Evolutionary conservation across 2,888 invertebrate species (phyloP), one percentile per base, ranked within the genome.

Genomic region (Lasioglossum marginatum): DNA sequence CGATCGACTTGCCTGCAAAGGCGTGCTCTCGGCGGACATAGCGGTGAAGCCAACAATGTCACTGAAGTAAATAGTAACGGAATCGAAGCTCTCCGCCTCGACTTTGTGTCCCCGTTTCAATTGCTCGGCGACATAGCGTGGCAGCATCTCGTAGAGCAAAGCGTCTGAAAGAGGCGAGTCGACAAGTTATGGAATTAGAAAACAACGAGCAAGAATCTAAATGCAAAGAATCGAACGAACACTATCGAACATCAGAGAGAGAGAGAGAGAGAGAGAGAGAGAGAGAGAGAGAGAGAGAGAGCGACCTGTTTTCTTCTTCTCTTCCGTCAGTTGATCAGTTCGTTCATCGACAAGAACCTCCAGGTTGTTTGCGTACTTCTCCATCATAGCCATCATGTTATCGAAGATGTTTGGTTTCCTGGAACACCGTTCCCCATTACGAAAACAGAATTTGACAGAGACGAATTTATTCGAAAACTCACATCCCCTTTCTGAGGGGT

Each of bases 311-410:
- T 99, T 99, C 96, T 98, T 98, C 95, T 99, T 99, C 96, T 99
- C 99, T 95, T 99, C 98, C 91, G 98, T 98, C 82, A 99, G 95
- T 94, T 98, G 98, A 95, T 98, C 98, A 0, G 99, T 99, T 83
- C 99, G 96, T 94, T 99, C 99, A 93, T 99, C 98, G 0, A 99
- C 99, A 4, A 99, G 96, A 0, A 97, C 98, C 95, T 99, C 99
- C 92, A 99, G 96, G 95, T 99, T 99, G 93, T 98, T 99, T 19
- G 99, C 98, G 94, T 99, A 99, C 94, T 99, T 98, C 95, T 99
- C 99, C 98, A 99, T 98, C 97, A 99, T 98, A 0, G 98, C 98
- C 96, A 99, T 98, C 98, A 99, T 99, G 94, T 99, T 99, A 95
- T 99, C 99, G 92, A 99, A 98, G 92, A 99, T 99, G 95, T 99